Conservation (phyloP, 2,797 vertebrate genomes). For the Acanthurus tractus region DNA sequence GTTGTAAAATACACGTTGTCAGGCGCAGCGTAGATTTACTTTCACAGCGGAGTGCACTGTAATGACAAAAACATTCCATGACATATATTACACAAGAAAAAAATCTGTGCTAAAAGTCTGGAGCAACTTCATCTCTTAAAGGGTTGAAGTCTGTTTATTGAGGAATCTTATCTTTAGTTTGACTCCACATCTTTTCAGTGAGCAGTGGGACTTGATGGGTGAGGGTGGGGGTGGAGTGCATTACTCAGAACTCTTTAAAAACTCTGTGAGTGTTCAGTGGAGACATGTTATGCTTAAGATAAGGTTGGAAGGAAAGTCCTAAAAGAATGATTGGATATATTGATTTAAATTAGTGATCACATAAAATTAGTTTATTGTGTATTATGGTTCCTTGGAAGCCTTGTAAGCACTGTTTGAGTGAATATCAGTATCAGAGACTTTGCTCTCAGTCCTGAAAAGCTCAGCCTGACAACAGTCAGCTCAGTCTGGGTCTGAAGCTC, state of each 20-base stretch:
- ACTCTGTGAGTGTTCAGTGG: slow-evolving; percentile 32
- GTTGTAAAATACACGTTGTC: no score
- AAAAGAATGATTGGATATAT: slow-evolving; percentile 12
- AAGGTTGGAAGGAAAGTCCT: slow-evolving; percentile 4
- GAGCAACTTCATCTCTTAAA: not conserved
- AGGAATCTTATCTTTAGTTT: slow-evolving; percentile 34
- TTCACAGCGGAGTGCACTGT: not conserved
- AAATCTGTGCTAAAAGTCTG: not conserved
- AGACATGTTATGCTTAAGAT: slow-evolving; percentile 21
- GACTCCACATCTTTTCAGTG: not conserved
- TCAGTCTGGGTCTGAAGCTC: slow-evolving; percentile 12
- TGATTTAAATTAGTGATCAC: not conserved
- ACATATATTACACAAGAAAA: not conserved
- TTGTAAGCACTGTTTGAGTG: no score
- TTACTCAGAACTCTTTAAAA: slow-evolving; percentile 15
- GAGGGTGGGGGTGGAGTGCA: slow-evolving; percentile 24
- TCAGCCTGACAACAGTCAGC: slow-evolving; percentile 1
- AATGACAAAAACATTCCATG: not conserved
- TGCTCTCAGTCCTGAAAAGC: slow-evolving; percentile 2
- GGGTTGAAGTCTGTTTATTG: slow-evolving; percentile 4
- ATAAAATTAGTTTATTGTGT: not conserved
- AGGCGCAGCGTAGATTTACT: no score
- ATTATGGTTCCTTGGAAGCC: not conserved
- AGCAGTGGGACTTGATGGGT: not conserved
- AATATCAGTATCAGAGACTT: slow-evolving; percentile 28